Percentiles rank a stretch among this genome's conserved stretches.
Evolutionary conservation across 2,113 vertebrate genomes (phyloP).

Genomic region (Microcebus jonahi): DNA sequence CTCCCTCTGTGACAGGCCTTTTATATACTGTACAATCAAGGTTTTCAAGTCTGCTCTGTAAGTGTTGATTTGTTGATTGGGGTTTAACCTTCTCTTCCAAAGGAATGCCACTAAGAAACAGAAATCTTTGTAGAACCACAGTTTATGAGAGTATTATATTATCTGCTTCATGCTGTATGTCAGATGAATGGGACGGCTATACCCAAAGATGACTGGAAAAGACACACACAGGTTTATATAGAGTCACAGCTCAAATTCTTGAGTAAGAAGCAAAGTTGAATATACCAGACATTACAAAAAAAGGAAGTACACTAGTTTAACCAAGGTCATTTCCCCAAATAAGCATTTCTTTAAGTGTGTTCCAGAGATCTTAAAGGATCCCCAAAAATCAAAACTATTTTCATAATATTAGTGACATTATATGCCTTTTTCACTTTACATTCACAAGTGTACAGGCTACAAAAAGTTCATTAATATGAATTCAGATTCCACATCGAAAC

Average conservation of each 20-base stretch:
- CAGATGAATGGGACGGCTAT: conserved; percentile 62
- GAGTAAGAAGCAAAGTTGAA: neutral
- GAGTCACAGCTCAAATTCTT: conserved; percentile 23
- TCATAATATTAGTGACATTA: neutral
- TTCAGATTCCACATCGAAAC: neutral
- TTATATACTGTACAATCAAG: conserved; percentile 63
- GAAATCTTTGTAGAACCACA: conserved; percentile 38
- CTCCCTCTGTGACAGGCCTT: conserved; percentile 55
- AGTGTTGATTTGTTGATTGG: conserved; percentile 77
- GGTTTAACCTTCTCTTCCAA: conserved; percentile 69
- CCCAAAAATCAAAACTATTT: neutral
- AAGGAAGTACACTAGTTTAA: neutral
- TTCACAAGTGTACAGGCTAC: neutral
- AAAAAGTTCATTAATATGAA: neutral
- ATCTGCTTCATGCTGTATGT: conserved; percentile 56
- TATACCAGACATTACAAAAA: neutral
- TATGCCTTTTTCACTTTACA: neutral
- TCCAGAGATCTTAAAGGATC: neutral
- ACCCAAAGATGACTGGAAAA: conserved; percentile 15
- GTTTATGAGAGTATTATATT: conserved; percentile 60
- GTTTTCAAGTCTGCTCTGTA: conserved; percentile 70
- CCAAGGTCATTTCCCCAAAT: neutral
- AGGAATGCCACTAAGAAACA: conserved; percentile 43
- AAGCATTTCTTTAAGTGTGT: neutral
- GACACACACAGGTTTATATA: neutral